A percentile compares a stretch with the other conserved stretches of the same genome.
These are phyloP conservation scores for Turritopsis dohrnii DNA, from an alignment of 30 jellyfish, hydroid and myxozoan genomes.

Conservation along the genomic window DNA sequence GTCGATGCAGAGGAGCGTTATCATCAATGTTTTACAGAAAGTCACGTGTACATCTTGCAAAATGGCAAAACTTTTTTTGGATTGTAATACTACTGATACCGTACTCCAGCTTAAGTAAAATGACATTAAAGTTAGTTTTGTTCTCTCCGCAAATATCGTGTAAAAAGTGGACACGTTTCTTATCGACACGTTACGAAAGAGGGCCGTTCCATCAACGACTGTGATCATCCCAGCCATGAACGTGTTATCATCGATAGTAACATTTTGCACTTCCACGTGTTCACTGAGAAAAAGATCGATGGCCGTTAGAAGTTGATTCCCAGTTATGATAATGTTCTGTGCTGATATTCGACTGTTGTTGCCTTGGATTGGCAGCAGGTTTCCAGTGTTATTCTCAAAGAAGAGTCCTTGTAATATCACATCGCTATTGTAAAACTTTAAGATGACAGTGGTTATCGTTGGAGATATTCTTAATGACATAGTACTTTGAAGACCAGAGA, in stretches of 20 bases:
- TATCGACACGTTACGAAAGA: neutral
- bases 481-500: neutral
- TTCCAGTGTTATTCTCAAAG: neutral
- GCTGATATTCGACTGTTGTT: neutral
- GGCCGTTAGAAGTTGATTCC: neutral
- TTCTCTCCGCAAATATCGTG: neutral
- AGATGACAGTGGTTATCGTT: neutral
- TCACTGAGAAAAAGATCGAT: neutral
- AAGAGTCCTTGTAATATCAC: neutral
- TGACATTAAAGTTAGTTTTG: neutral
- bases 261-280: neutral
- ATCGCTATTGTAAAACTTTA: neutral
- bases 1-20: neutral
- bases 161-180: neutral
- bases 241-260: neutral
- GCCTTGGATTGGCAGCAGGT: neutral
- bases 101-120: neutral
- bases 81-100: neutral
- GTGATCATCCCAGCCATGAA: neutral
- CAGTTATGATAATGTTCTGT: neutral
- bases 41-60: neutral
- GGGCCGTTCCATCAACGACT: neutral
- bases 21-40: neutral
- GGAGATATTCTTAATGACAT: neutral
- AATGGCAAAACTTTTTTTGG: neutral